Evolutionary conservation across 2,113 vertebrate species (phyloP), one percentile per base, ranked within the genome.

Genomic region (Passer domesticus): DNA sequence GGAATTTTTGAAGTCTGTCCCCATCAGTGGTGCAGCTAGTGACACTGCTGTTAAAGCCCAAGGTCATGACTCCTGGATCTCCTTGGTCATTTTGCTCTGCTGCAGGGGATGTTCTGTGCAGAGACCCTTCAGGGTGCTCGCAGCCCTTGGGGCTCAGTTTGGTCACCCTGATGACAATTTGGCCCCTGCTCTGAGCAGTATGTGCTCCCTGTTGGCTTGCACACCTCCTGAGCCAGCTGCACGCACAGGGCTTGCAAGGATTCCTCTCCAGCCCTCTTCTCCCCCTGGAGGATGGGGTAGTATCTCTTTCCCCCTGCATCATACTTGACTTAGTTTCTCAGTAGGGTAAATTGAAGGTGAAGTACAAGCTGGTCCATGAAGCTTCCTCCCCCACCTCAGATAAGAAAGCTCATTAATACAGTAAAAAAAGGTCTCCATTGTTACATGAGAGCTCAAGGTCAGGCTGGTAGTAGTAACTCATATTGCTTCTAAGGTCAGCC

Each of bases 401-500:
- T 96, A 92, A 96, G 86, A 92, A 92, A 92, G 60, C 95, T 97
- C 90, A 90, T 92, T 96, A 94, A 93, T 97, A 96, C 69, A 93
- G 95, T 93, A 86, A 66, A 72, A 78, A 95, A 84, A 63, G 35
- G 39, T 90, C 88, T 94, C 95, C 39, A 91, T 97, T 97, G 96
- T 97, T 95, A 90, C 86, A 68, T 60, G 93, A 85, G 89, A 96
- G 88, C 94, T 94, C 97, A 95, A 96, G 96, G 96, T 96, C 96
- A 97, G 81, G 59, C 88, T 96, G 93, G 95, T 87, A 86, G 96
- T 96, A 96, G 94, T 97, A 97, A 96, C 95, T 97, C 97, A 97
- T 94, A 97, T 97, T 97, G 93, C 96, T 94, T 95, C 95, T 96
- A 86, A 96, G 95, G 96, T 97, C 95, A 97, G 88, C 79, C 83